Base-by-base conservation (phyloP, 37 sponge, comb jelly and placozoan species). In the Beroe forskalii region DNA sequence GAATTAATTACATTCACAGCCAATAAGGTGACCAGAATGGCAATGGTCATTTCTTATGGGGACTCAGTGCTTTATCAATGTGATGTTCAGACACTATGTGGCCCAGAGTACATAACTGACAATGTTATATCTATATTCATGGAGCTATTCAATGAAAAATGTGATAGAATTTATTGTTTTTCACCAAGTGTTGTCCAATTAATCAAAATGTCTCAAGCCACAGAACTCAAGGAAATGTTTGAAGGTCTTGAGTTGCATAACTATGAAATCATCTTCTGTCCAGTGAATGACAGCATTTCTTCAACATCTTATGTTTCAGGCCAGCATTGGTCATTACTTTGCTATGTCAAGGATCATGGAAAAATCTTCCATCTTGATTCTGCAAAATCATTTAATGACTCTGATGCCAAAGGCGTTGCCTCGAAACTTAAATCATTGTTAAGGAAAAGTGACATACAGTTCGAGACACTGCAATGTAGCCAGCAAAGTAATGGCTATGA, bases 161-260 rank as follows among this genome's bases (percentile, higher is more conserved):
- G 44, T 25, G 1, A 0, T 12, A 30, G 42, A 6, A 37, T 44
- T 20, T 80, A 27, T 80, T 41, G 38, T 24, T 4, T 80, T 28
- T 80, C 86, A n/a, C 86, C 86, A 9, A 80, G 86, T 80, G 55
- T 80, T 44, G 86, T 80, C 17, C 86, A 80, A 38, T 30, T 80
- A 1, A 43, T 80, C 28, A 80, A 80, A 38, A n/a, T 80, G 40
- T 35, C 86, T 42, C 48, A 41, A 4, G 19, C n/a, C 1, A 19
- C 55, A 6, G n/a, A 42, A 1, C 23, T 80, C 30, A 38, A 38
- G 3, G 86, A 80, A 43, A 80, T 80, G 86, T 43, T 80, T 80
- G 86, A 9, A 42, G 55, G 55, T 0, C 86, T 80, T 0, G 55
- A 42, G 25, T 43, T 80, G 27, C 20, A 42, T 24, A 42, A 40